These are phyloP conservation scores for Reticulitermes lucifugus DNA, from an alignment of 2,888 invertebrate genomes.

Conservation along the genomic window DNA sequence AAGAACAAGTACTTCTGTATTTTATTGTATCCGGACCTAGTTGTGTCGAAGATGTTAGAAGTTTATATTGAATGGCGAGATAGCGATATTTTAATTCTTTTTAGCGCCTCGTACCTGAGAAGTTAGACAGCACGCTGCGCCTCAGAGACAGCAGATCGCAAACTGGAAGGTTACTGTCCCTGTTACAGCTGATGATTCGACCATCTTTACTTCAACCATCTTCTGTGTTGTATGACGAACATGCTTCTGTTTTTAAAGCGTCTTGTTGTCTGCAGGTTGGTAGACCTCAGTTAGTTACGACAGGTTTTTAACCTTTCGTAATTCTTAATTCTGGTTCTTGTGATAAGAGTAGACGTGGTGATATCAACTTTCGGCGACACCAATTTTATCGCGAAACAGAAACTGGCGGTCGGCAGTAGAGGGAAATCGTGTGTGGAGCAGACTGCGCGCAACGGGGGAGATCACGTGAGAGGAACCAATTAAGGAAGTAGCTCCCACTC, in stretches of 20 bases:
- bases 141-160: too few relatives aligned
- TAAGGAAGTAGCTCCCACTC: conserved; percentile 26
- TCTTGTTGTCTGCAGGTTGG: neutral
- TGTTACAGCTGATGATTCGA: neutral
- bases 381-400: conserved; percentile 4
- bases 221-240: neutral
- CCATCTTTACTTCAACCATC: neutral
- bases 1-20: too few relatives aligned
- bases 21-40: too few relatives aligned
- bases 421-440: conserved; percentile 14
- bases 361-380: conserved; percentile 23
- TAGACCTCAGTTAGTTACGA: too few relatives aligned
- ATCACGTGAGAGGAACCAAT: conserved; percentile 29
- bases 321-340: conserved; percentile 16
- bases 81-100: too few relatives aligned
- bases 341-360: neutral
- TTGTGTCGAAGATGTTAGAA: too few relatives aligned
- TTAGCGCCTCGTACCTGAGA: too few relatives aligned
- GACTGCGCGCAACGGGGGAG: conserved; percentile 13
- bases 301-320: neutral
- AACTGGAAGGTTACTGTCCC: too few relatives aligned
- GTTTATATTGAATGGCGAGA: too few relatives aligned
- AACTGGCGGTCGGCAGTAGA: neutral
- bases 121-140: too few relatives aligned
- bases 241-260: neutral